Percentiles rank a stretch among this genome's conserved stretches.
Evolutionary conservation across 2,113 vertebrate species (phyloP).

Genomic region (Canis aureus): DNA sequence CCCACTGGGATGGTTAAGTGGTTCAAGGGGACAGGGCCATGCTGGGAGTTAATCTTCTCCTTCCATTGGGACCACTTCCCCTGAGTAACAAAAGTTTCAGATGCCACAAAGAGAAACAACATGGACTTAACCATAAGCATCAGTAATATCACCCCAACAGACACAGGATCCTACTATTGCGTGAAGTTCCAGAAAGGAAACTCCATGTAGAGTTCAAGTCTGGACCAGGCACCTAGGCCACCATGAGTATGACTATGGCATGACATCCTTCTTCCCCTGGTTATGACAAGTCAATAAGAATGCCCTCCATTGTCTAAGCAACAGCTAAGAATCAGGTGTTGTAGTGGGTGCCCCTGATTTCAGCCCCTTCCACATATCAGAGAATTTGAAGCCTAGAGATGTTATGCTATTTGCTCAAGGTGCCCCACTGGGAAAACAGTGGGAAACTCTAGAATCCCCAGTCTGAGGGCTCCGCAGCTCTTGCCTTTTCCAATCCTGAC

Average conservation of each 20-base stretch:
- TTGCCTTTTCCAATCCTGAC: rapidly evolving
- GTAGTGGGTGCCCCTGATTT: not conserved
- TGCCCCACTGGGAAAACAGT: not conserved
- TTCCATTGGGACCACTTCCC: rapidly evolving
- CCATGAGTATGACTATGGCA: not conserved
- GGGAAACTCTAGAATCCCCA: rapidly evolving
- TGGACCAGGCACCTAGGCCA: not conserved
- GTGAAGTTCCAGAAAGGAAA: rapidly evolving
- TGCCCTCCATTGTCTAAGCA: rapidly evolving
- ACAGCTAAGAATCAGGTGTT: rapidly evolving
- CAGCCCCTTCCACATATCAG: too few species aligned
- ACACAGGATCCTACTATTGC: conserved; percentile 49
- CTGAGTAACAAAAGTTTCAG: rapidly evolving
- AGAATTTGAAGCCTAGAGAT: not conserved
- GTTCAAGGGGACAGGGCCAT: not conserved
- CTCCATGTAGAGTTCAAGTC: rapidly evolving
- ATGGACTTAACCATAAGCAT: not conserved
- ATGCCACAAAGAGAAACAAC: rapidly evolving
- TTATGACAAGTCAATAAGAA: not conserved
- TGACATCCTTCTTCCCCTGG: rapidly evolving
- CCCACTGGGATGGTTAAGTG: rapidly evolving
- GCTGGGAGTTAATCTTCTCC: not conserved
- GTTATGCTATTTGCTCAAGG: rapidly evolving
- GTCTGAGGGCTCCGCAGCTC: rapidly evolving
- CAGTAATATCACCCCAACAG: conserved; percentile 5